Evolutionary conservation across 1,140 invertebrate species (phyloP), one percentile per base, ranked within the genome.

Genomic region (Planococcus citri): DNA sequence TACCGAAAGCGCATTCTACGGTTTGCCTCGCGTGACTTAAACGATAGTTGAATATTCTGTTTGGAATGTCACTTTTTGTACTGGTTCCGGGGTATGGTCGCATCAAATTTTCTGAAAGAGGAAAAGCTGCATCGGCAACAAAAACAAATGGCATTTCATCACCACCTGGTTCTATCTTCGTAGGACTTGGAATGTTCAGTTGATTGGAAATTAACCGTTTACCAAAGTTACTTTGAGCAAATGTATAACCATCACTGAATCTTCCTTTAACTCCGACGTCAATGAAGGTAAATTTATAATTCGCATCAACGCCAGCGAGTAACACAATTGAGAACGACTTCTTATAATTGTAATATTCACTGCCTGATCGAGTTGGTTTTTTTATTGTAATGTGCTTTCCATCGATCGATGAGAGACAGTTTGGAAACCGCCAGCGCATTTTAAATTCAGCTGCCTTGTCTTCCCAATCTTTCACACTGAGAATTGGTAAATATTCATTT

Each of bases 331-430:
- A 79, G 74, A 76, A 74, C 10, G 71, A 75, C 27, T 76, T 74
- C 75, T 83, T 83, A 73, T 82, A 83, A 74, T 83, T 83, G 72
- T 76, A 82, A 73, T 76, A 81, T 22, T 74, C 69, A 8, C 76
- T 78, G 61, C 77, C 77, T 75, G 73, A 73, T 68, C 77, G 73
- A 67, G 72, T 70, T 61, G 78, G 78, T 17, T 22, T 20, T 60
- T 20, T 6, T 20, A 60, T 9, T 9, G 20, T 22, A 9, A 60
- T n/a, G 21, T 60, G 57, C 20, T 60, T 60, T 22, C 57, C 57
- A 60, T 60, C n/a, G 4, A 60, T 60, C 14, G 33, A 6, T 37
- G 33, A 37, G 6, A 37, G 14, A 37, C 33, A 37, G 14, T 37
- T 37, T 37, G 6, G 6, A 14, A 37, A 37, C 6, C 14, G 33